Percentiles rank a stretch among this genome's conserved stretches.
Conservation (phyloP, 2,888 invertebrate genomes). For the Patella pellucida region DNA sequence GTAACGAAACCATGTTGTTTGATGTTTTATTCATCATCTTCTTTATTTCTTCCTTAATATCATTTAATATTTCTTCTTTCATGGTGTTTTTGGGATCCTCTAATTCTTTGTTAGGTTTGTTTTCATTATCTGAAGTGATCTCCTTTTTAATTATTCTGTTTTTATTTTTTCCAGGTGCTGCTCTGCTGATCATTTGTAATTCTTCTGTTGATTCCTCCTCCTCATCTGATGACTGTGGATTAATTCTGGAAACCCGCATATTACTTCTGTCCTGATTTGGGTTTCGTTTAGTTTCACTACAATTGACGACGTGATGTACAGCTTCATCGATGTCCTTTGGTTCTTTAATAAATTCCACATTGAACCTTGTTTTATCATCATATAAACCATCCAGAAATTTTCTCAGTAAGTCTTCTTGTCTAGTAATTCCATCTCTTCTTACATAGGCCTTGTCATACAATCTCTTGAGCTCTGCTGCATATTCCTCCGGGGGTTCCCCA, state of each 20-base stretch:
- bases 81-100: not conserved
- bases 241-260: not conserved
- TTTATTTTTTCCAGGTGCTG: too few relatives aligned
- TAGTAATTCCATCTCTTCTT: conserved; percentile 30
- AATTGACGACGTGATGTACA: conserved; percentile 21
- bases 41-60: not conserved
- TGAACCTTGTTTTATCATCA: conserved; percentile 30
- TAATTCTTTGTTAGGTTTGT: not conserved
- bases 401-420: conserved; percentile 32
- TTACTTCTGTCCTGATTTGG: not conserved
- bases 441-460: conserved; percentile 23
- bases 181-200: not conserved
- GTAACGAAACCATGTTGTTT: not conserved
- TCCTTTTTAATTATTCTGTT: conserved; percentile 8
- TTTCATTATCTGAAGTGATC: not conserved
- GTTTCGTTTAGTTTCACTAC: conserved; percentile 22
- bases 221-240: not conserved
- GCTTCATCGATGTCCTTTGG: conserved; percentile 28
- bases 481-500: conserved; percentile 11
- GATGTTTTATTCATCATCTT: not conserved
- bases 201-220: not conserved
- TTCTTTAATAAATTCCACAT: not conserved
- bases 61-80: not conserved
- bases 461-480: too few relatives aligned
- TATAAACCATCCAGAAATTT: conserved; percentile 29